A percentile compares a stretch with the other conserved stretches of the same genome.
These are phyloP conservation scores for Neocloeon triangulifer DNA, from an alignment of 1,140 invertebrate genomes.

Conservation along the genomic window DNA sequence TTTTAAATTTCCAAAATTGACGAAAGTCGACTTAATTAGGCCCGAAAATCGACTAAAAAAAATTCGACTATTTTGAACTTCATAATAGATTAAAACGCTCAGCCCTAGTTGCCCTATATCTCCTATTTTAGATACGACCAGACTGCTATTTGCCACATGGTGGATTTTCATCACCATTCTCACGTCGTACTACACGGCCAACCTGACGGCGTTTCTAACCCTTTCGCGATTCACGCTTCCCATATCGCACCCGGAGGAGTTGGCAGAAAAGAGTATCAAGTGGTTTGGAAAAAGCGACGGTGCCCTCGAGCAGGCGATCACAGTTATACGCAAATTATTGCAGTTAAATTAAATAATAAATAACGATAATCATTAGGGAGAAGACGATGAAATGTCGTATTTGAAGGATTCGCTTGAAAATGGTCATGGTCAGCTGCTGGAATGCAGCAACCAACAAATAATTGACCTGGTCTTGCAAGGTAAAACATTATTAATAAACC, in stretches of 20 bases:
- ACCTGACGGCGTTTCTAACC: constrained; percentile 71
- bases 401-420: constrained; percentile 1
- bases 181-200: constrained; percentile 80
- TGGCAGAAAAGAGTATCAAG: constrained; percentile 34
- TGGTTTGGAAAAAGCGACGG: constrained; percentile 44
- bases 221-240: constrained; percentile 59
- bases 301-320: constrained; percentile 37
- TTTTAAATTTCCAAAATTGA: neutral
- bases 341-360: neutral
- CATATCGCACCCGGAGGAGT: constrained; percentile 40
- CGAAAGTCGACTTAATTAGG: neutral
- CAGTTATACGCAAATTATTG: constrained; percentile 1
- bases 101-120: neutral
- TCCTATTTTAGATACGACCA: constrained; percentile 40
- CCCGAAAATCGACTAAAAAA: neutral
- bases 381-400: constrained; percentile 1
- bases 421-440: neutral
- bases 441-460: constrained; percentile 2
- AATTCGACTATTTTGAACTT: neutral
- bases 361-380: too few relatives aligned
- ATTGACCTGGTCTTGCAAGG: constrained; percentile 1
- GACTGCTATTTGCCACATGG: constrained; percentile 71
- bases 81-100: neutral
- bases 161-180: constrained; percentile 74
- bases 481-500: neutral